Evolutionary conservation across 2,888 invertebrate species (phyloP).

Genomic region (Yponomeuta malinellus): DNA sequence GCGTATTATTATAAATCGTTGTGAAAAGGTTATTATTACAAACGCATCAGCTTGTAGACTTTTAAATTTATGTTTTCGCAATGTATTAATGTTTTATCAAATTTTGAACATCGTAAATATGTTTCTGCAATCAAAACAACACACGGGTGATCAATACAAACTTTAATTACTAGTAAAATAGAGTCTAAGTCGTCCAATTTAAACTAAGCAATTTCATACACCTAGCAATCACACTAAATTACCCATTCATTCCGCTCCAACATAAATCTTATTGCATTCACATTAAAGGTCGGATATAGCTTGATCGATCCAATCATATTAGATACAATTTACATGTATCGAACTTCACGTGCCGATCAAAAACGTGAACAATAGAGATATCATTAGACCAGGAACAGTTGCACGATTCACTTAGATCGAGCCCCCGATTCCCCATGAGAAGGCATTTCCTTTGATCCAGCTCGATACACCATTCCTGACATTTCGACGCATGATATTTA

Average conservation of each 20-base stretch:
- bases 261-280: background rate
- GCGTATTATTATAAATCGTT: background rate
- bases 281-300: background rate
- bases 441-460: constrained; percentile 44
- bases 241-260: background rate
- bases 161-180: background rate
- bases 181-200: background rate
- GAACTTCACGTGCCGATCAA: constrained; percentile 41
- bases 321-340: constrained; percentile 9
- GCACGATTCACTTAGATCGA: constrained; percentile 50
- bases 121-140: too few relatives aligned
- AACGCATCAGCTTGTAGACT: background rate
- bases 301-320: constrained; percentile 23
- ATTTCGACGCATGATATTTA: constrained; percentile 25
- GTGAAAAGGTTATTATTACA: background rate
- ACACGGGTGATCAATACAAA: too few relatives aligned
- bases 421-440: constrained; percentile 42
- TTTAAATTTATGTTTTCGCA: background rate
- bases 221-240: background rate
- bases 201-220: background rate
- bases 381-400: constrained; percentile 58
- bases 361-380: constrained; percentile 68
- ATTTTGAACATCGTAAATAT: too few relatives aligned
- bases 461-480: constrained; percentile 25
- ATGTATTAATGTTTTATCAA: background rate